phyloP scores from a whole-genome alignment of 2,797 vertebrate species.

The Sebastes hopkinsi region DNA sequence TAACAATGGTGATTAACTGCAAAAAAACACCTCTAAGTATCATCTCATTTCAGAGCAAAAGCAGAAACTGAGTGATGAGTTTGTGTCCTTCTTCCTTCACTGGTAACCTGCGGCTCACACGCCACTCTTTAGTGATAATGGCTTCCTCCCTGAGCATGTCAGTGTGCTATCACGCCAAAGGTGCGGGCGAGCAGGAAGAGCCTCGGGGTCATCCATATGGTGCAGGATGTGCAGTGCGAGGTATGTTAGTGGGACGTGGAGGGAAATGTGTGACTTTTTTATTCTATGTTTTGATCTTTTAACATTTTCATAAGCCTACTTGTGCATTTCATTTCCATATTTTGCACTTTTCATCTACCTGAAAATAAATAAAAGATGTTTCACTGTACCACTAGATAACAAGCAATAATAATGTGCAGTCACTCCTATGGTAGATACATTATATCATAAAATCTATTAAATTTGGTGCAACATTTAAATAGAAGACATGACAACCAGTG shows the following conservation, averaged over 20 bases:
- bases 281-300: not conserved
- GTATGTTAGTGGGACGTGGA: not conserved
- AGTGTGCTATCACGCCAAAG: constrained; percentile 25
- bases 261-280: not conserved
- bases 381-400: not conserved
- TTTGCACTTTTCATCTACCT: not conserved
- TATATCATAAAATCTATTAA: not conserved
- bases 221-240: not conserved
- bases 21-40: not conserved
- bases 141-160: constrained; percentile 16
- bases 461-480: not conserved
- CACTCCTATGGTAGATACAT: not conserved
- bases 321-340: not conserved
- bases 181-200: constrained; percentile 23
- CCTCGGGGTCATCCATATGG: constrained; percentile 56
- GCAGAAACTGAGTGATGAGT: constrained; percentile 15
- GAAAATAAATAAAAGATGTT: not conserved
- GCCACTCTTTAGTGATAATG: constrained; percentile 3
- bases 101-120: not conserved
- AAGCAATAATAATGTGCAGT: not conserved
- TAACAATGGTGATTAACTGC: not conserved
- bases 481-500: not conserved
- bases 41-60: not conserved
- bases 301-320: not conserved
- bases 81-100: not conserved